A percentile compares a stretch with the other conserved stretches of the same genome.
These are phyloP conservation scores for Porites lobata DNA, from an alignment of 92 coral and sea anemone species.

Conservation along the genomic window DNA sequence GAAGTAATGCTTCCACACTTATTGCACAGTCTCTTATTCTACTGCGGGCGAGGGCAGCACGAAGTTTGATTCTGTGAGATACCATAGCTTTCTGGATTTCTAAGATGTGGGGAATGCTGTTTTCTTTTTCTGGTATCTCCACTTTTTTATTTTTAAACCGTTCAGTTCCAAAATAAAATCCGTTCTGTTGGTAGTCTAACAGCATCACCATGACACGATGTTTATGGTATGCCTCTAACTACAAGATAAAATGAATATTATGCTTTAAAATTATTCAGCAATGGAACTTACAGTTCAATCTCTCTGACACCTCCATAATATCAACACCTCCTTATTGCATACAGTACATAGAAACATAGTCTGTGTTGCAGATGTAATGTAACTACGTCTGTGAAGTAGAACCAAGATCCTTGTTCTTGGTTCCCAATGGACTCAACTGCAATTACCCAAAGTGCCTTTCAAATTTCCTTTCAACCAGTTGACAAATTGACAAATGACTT, in stretches of 20 bases:
- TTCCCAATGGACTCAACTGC: no score
- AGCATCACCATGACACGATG: conserved; percentile 92
- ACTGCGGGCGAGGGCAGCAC: conserved; percentile 96
- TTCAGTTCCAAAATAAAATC: conserved; percentile 94
- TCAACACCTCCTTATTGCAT: no score
- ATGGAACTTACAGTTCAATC: no score
- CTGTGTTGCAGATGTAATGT: no score
- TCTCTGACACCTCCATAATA: no score
- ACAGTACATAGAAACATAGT: no score
- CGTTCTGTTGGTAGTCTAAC: conserved; percentile 98
- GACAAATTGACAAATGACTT: no score
- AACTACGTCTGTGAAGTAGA: no score
- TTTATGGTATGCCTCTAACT: conserved; percentile 96
- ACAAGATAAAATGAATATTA: neutral
- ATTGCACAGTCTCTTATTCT: conserved; percentile 96
- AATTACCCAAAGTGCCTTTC: no score
- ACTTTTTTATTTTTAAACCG: conserved; percentile 54
- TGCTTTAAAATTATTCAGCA: neutral
- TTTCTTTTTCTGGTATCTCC: conserved; percentile 62
- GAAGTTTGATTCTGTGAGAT: conserved; percentile 86
- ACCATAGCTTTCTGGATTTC: conserved; percentile 90
- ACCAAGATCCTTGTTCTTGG: no score
- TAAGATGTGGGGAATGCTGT: conserved; percentile 81
- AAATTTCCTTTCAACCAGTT: no score
- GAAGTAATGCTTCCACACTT: conserved; percentile 96